A percentile compares a stretch with the other conserved stretches of the same genome.
phyloP scores from a whole-genome alignment of 1,140 invertebrate genomes.

The Oscheius sp. region DNA sequence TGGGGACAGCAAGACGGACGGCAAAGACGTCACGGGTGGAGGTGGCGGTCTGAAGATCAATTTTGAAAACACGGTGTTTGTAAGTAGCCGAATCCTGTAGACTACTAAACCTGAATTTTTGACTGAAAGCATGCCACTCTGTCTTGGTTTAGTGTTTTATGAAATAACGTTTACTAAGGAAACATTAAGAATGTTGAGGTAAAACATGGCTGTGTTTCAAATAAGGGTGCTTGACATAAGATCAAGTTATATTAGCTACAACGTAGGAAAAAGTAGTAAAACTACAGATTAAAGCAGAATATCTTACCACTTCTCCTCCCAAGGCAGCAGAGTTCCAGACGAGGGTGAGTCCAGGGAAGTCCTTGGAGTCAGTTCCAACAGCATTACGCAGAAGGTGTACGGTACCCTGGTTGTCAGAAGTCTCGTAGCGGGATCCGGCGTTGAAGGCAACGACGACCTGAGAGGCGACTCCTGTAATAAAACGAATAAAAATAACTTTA shows the following conservation, averaged over 20 bases:
- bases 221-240: too few relatives aligned
- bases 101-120: not conserved
- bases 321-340: conserved; percentile 45
- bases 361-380: conserved; percentile 50
- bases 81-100: too few relatives aligned
- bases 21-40: conserved; percentile 27
- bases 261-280: too few relatives aligned
- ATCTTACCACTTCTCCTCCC: conserved; percentile 24
- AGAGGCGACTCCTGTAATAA: conserved; percentile 46
- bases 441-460: conserved; percentile 56
- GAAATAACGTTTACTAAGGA: too few relatives aligned
- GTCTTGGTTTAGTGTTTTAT: too few relatives aligned
- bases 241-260: too few relatives aligned
- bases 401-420: conserved; percentile 52
- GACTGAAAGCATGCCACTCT: too few relatives aligned
- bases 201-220: too few relatives aligned
- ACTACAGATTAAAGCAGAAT: too few relatives aligned
- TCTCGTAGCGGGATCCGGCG: conserved; percentile 54
- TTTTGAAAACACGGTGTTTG: too few relatives aligned
- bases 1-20: conserved; percentile 17
- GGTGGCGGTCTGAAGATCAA: conserved; percentile 12
- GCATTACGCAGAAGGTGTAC: conserved; percentile 53
- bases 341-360: conserved; percentile 51
- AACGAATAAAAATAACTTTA: not conserved
- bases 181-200: too few relatives aligned